Evolutionary conservation across 92 coral and sea anemone genomes (phyloP).

Genomic region (Phenganax marumi): DNA sequence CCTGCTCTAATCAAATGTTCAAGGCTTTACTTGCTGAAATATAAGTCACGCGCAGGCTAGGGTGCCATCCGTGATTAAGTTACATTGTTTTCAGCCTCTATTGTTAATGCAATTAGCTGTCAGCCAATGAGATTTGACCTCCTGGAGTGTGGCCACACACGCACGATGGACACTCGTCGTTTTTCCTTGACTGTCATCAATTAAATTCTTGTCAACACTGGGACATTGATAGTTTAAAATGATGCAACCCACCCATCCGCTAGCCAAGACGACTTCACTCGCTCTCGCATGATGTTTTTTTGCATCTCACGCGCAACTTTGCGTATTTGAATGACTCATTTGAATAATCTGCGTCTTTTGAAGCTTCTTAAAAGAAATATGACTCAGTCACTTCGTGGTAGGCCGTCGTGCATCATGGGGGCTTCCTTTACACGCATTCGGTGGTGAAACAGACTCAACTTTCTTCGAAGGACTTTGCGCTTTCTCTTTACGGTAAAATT

Average conservation of each 20-base stretch:
- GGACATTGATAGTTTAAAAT: constrained; percentile 14
- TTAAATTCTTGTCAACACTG: constrained; percentile 40
- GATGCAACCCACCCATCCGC: constrained; percentile 21
- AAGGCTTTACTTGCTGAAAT: constrained; percentile 35
- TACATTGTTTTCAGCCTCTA: constrained; percentile 42
- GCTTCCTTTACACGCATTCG: background rate
- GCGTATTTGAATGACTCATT: background rate
- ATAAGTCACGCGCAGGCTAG: constrained; percentile 40
- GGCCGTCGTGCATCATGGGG: constrained; percentile 8
- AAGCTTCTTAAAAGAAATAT: constrained; percentile 11
- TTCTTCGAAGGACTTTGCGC: background rate
- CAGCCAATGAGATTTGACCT: constrained; percentile 73
- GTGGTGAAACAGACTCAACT: background rate
- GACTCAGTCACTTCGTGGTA: constrained; percentile 15
- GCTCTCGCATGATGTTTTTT: background rate
- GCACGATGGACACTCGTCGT: background rate
- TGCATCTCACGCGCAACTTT: background rate
- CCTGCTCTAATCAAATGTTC: constrained; percentile 31
- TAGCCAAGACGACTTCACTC: background rate
- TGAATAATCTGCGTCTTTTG: constrained; percentile 13
- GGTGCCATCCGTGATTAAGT: background rate
- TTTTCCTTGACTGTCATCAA: constrained; percentile 43
- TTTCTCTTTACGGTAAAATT: background rate
- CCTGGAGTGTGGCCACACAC: constrained; percentile 90
- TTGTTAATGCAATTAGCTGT: constrained; percentile 68